Evolutionary conservation across 2,888 invertebrate genomes (phyloP), one percentile per base, ranked within the genome.

Genomic region (Monoplex corrugatus): DNA sequence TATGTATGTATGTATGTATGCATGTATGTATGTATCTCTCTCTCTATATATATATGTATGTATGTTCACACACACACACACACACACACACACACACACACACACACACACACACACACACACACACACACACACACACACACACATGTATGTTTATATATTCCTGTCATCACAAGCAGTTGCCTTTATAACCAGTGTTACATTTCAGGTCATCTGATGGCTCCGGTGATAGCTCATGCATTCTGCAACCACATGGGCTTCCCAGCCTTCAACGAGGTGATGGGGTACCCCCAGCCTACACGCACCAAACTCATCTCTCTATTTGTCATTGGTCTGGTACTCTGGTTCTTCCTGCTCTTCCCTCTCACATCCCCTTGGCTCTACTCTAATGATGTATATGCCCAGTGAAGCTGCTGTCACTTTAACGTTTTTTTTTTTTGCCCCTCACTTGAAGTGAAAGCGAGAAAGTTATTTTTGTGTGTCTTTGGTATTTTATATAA

Each of bases 221-320:
- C 99, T 0, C 98, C 98, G 3, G 97, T 99, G 93, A 96, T 98
- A 32, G 98, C 98, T 1, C 99, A 99, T 96, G 98, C 98, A 57
- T 98, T 99, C 96, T 99, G 99, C 96, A 99, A 99, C 96, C 98
- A 98, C 96, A 98, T 99, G 98, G 99, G 99, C 13, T 98, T 99
- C 95, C 99, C 99, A 0, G 98, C 98, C 95, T 97, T 99, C 92
- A 97, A 97, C 3, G 98, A 98, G 95, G 96, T 98, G 5, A 95
- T 97, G 90, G 97, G 97, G 40, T 97, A 97, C 93, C 92, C 94
- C 68, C 96, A 96, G 90, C 96, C 97, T 8, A 97, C 97, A 93
- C 97, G 98, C 92, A 95, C 97, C 28, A 95, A 97, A 43, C 97
- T 98, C 2, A 93, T 95, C 13, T 96, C 97, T 44, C 96, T 97